Conservation (phyloP, 92 coral and sea anemone species). For the Epizoanthus fatuus region DNA sequence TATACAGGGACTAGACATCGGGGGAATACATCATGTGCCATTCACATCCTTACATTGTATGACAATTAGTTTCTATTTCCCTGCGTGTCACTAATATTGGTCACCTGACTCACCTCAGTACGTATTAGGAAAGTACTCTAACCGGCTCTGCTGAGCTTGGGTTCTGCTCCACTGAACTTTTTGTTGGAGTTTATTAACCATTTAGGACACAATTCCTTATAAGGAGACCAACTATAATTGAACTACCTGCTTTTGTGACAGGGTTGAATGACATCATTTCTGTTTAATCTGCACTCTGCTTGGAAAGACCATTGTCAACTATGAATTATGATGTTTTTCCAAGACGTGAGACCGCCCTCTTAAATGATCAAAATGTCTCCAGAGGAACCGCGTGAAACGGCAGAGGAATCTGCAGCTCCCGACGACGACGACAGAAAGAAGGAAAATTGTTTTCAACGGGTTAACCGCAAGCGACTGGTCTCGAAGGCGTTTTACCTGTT, state of each 20-base stretch:
- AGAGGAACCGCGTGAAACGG: constrained; percentile 1
- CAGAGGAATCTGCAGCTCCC: background rate
- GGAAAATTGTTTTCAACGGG: constrained; percentile 70
- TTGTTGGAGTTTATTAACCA: background rate
- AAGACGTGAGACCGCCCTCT: background rate
- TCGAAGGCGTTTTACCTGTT: constrained; percentile 97
- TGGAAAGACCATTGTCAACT: constrained; percentile 8
- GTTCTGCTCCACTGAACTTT: background rate
- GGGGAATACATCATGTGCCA: no score
- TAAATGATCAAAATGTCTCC: constrained; percentile 15
- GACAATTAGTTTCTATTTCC: no score
- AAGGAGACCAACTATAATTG: constrained; percentile 6
- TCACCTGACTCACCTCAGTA: background rate
- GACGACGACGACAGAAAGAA: background rate
- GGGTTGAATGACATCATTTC: constrained; percentile 53
- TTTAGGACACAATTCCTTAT: constrained; percentile 20
- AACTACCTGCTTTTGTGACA: constrained; percentile 20
- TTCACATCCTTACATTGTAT: no score
- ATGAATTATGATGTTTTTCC: background rate
- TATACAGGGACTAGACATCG: no score
- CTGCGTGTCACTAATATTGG: no score
- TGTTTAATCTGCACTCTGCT: background rate
- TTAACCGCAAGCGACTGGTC: constrained; percentile 95
- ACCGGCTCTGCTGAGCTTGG: background rate
- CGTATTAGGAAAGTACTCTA: background rate